phyloP scores from a whole-genome alignment of 2,888 invertebrate genomes.

The Urechis unicinctus region DNA sequence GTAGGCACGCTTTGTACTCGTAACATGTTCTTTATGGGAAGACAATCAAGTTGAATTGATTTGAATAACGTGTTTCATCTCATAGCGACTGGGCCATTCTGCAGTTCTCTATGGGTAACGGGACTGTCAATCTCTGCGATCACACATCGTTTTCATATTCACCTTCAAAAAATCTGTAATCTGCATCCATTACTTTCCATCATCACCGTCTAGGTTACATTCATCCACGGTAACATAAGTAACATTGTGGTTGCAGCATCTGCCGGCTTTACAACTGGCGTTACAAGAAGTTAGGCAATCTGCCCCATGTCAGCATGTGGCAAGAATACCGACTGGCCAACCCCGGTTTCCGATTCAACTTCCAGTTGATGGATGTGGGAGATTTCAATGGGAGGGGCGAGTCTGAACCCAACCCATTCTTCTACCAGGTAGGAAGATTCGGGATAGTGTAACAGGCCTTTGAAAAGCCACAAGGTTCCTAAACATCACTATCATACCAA shows the following conservation, averaged over 20 bases:
- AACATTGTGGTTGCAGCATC: constrained; percentile 67
- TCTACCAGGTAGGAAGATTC: constrained; percentile 89
- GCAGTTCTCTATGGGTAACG: no score
- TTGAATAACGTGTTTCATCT: no score
- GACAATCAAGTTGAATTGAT: no score
- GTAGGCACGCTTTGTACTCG: no score
- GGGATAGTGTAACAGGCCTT: no score
- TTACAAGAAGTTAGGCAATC: constrained; percentile 89
- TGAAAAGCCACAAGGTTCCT: no score
- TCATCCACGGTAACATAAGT: no score
- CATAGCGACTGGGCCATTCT: no score
- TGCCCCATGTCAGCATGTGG: constrained; percentile 76
- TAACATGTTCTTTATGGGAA: no score
- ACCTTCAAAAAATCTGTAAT: neutral
- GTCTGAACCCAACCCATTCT: constrained; percentile 95
- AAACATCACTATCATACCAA: no score
- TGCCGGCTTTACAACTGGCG: constrained; percentile 94
- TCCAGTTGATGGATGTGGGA: constrained; percentile 91
- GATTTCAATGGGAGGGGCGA: constrained; percentile 96
- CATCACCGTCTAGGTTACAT: neutral
- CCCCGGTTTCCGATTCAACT: constrained; percentile 85
- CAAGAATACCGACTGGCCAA: constrained; percentile 85
- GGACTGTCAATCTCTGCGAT: neutral
- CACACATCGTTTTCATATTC: neutral
- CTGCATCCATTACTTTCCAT: neutral